phyloP scores from a whole-genome alignment of 2,888 invertebrate species.

The Drosophila siamana region DNA sequence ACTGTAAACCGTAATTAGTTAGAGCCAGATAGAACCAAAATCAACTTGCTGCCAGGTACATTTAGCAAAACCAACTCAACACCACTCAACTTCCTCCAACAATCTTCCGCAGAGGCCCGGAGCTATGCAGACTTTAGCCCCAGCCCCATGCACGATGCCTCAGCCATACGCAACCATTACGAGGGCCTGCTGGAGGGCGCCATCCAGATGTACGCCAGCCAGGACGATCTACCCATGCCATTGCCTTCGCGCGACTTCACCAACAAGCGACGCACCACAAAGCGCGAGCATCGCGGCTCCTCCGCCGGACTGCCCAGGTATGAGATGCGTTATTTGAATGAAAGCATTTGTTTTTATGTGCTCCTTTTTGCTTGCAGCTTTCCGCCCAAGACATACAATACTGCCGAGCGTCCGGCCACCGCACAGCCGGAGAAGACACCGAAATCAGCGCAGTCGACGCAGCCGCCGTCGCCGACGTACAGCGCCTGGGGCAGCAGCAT shows the following conservation, averaged over 20 bases:
- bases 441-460: slow-evolving; percentile 83
- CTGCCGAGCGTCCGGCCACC: slow-evolving; percentile 83
- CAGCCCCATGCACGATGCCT: slow-evolving; percentile 83
- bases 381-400: slow-evolving; percentile 68
- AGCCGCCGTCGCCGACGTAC: slow-evolving; percentile 85
- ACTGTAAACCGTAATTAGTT: slow-evolving; percentile 32
- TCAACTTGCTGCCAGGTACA: slow-evolving; percentile 48
- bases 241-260: slow-evolving; percentile 81
- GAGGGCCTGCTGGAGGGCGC: slow-evolving; percentile 85
- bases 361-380: slow-evolving; percentile 47
- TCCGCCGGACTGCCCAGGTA: slow-evolving; percentile 84
- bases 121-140: slow-evolving; percentile 76
- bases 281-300: slow-evolving; percentile 84
- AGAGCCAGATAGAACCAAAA: slow-evolving; percentile 36
- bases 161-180: slow-evolving; percentile 83
- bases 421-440: slow-evolving; percentile 83
- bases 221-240: slow-evolving; percentile 84
- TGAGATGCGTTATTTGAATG: neutral
- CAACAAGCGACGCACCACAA: slow-evolving; percentile 78
- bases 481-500: slow-evolving; percentile 87
- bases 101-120: slow-evolving; percentile 75
- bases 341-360: too few species aligned
- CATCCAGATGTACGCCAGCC: slow-evolving; percentile 85
- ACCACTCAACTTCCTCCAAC: slow-evolving; percentile 63
- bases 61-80: slow-evolving; percentile 42